Evolutionary conservation across 2,113 vertebrate species (phyloP), one percentile per base, ranked within the genome.

Genomic region (Casuarius casuarius): DNA sequence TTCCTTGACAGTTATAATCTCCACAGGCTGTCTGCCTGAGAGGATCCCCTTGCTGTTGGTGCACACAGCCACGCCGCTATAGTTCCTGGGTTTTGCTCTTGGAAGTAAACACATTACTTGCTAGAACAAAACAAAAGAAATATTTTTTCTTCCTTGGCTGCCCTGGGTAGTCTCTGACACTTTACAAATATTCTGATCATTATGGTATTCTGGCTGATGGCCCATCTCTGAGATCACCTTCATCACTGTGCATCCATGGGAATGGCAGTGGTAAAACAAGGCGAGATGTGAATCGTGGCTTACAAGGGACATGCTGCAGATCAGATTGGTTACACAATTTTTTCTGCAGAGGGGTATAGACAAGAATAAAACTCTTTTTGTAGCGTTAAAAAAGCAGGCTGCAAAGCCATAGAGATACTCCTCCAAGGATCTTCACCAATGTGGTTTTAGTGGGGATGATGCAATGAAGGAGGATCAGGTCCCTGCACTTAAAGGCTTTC

Each of bases 1-100:
- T 95, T 73, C 26, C 56, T 84, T 94, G 81, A 68, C 68, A 87
- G 75, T 49, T 75, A 80, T 93, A 94, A 77, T 76, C 89, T 48
- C 63, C 8, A 14, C 28, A n/a, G 0, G 0, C 42, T 81, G 25
- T 19, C 42, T 91, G 62, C 70, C 62, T 42, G 73, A 72, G 90
- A 94, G 59, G 28, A 56, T 82, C 75, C 56, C 40, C 40, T 76
- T 0, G 3, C 35, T 82, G 51, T 79, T 93, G 72, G 70, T 18
- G 40, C 61, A 82, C 58, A 65, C 25, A 78, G 40, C 65, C 33
- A 23, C 0, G 4, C 35, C 52, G 46, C 71, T 31, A 14, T 4
- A 82, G 62, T 29, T 52, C 35, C 17, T 40, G n/a, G 38, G 48
- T 54, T 54, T 73, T 40, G 16, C 20, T 89, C 63, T 42, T 73